phyloP scores from a whole-genome alignment of 2,113 vertebrate species.

The Nettapus auritus region DNA sequence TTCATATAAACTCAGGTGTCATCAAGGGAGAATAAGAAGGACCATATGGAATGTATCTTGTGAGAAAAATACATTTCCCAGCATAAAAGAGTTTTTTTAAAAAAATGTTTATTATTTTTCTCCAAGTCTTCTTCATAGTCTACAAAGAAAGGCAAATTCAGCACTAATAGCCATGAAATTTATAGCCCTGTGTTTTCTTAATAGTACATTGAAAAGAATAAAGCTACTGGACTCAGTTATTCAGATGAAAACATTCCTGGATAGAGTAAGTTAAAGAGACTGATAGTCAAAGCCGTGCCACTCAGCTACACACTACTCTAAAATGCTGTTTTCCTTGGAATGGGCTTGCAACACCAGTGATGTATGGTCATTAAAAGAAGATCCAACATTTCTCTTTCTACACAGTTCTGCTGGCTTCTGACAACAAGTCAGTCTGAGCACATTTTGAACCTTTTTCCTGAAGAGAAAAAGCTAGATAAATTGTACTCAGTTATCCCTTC shows the following conservation, averaged over 20 bases:
- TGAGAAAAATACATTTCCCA: background rate
- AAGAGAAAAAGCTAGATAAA: background rate
- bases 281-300: background rate
- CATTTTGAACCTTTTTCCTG: background rate
- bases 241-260: background rate
- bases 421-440: background rate
- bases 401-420: background rate
- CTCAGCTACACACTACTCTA: background rate
- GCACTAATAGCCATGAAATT: background rate
- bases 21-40: background rate
- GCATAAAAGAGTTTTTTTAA: background rate
- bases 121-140: background rate
- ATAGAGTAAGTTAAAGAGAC: background rate
- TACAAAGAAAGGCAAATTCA: background rate
- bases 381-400: background rate
- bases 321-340: background rate
- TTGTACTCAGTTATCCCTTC: background rate
- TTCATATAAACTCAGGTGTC: constrained; percentile 23
- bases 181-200: background rate
- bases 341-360: background rate
- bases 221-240: background rate
- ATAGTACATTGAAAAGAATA: background rate
- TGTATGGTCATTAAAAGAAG: background rate
- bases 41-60: background rate
- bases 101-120: background rate